Conservation (phyloP, 1,140 invertebrate genomes). For the Chionoecetes opilio region DNA sequence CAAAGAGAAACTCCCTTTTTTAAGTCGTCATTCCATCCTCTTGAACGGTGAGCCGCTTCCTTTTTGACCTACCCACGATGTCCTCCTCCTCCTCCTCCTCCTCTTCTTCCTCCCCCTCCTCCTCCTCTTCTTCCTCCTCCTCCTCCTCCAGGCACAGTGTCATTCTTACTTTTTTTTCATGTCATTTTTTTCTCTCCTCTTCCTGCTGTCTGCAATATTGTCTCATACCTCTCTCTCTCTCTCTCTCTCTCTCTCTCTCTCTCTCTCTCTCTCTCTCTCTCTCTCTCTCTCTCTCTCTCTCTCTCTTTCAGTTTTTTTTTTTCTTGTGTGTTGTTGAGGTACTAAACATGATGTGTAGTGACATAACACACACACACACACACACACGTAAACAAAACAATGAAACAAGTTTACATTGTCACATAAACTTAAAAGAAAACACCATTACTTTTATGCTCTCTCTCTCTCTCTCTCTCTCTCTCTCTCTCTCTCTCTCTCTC, state of each 20-base stretch:
- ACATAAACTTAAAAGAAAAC: neutral
- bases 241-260: constrained; percentile 27
- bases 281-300: constrained; percentile 14
- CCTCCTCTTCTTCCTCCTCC: too few relatives aligned
- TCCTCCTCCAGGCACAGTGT: too few relatives aligned
- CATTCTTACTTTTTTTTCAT: neutral
- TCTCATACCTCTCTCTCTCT: constrained; percentile 6
- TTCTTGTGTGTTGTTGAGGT: neutral
- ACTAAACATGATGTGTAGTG: too few relatives aligned
- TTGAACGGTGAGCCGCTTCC: too few relatives aligned
- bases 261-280: constrained; percentile 27
- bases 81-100: too few relatives aligned
- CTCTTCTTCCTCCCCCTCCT: too few relatives aligned
- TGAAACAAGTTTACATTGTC: neutral
- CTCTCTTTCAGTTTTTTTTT: neutral
- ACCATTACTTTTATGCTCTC: neutral
- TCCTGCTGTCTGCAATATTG: too few relatives aligned
- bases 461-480: constrained; percentile 8
- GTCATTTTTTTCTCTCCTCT: too few relatives aligned
- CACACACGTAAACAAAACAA: constrained; percentile 3
- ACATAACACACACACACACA: neutral
- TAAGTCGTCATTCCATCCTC: too few relatives aligned
- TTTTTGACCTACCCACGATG: too few relatives aligned
- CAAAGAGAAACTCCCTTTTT: too few relatives aligned
- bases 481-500: constrained; percentile 27